Conservation (phyloP, 2,888 invertebrate species). For the Uloborus plumipes region DNA sequence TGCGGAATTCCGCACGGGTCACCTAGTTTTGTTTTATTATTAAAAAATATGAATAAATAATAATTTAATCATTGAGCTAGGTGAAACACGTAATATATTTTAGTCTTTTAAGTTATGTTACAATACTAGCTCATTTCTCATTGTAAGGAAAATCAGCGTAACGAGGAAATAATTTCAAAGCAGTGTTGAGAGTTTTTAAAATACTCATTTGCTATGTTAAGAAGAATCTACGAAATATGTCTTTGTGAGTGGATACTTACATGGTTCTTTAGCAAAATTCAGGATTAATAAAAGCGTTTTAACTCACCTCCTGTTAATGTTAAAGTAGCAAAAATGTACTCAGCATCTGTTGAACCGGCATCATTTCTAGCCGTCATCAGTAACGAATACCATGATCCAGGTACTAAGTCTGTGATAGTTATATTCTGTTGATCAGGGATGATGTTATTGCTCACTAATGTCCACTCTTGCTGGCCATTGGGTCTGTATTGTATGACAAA, state of each 20-base stretch:
- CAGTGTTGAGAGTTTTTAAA: too few species aligned
- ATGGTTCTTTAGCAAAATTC: neutral
- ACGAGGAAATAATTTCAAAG: too few species aligned
- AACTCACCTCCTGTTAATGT: slow-evolving; percentile 91
- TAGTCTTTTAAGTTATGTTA: too few species aligned
- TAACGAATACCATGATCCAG: slow-evolving; percentile 95
- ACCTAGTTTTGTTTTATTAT: too few species aligned
- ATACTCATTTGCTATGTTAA: too few species aligned
- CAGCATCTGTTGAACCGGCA: slow-evolving; percentile 94
- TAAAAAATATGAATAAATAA: too few species aligned
- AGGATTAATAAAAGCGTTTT: neutral
- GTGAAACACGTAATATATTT: too few species aligned
- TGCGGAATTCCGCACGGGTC: too few species aligned
- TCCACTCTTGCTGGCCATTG: slow-evolving; percentile 80
- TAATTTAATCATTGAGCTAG: too few species aligned
- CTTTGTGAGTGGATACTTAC: neutral
- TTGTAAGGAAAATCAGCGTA: too few species aligned
- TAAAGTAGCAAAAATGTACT: slow-evolving; percentile 94
- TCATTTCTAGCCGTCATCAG: slow-evolving; percentile 88
- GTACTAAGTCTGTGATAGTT: slow-evolving; percentile 80
- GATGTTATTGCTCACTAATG: slow-evolving; percentile 92
- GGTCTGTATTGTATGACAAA: slow-evolving; percentile 88
- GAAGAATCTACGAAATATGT: too few species aligned
- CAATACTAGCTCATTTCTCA: too few species aligned
- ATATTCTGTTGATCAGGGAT: slow-evolving; percentile 76